These are phyloP conservation scores for Danio albolineatus DNA, from an alignment of 2,797 vertebrate genomes.

Conservation along the genomic window DNA sequence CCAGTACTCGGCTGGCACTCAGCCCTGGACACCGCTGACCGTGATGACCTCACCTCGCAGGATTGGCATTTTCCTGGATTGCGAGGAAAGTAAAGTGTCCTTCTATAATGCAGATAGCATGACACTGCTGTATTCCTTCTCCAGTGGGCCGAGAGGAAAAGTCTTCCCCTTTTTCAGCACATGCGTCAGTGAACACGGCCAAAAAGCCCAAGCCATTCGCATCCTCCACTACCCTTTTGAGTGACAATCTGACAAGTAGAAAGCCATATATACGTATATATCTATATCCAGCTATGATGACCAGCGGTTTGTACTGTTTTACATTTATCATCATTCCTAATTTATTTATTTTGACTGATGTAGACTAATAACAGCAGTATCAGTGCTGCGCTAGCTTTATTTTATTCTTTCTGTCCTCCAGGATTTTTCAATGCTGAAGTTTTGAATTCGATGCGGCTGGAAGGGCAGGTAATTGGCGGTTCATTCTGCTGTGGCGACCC, in stretches of 20 bases:
- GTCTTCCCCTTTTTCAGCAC: conserved; percentile 89
- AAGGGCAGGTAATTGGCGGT: no score
- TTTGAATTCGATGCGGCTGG: no score
- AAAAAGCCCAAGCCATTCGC: conserved; percentile 78
- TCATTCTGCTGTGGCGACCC: no score
- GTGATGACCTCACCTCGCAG: conserved; percentile 63
- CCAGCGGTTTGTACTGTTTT: no score
- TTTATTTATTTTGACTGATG: not conserved
- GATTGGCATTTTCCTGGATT: conserved; percentile 84
- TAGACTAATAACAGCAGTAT: not conserved
- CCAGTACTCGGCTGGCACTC: conserved; percentile 81
- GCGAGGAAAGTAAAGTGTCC: conserved; percentile 77
- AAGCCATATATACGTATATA: no score
- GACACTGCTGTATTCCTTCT: conserved; percentile 83
- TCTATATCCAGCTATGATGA: no score
- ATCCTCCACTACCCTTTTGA: conserved; percentile 77
- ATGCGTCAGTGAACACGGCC: conserved; percentile 77
- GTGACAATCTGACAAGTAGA: not conserved
- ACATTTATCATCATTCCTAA: not conserved
- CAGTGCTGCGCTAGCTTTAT: not conserved
- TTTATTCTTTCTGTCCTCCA: conserved; percentile 5
- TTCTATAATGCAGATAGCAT: conserved; percentile 85
- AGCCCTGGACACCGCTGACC: conserved; percentile 80
- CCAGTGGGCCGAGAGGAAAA: conserved; percentile 72
- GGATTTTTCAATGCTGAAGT: no score